Percentiles rank a stretch among this genome's conserved stretches.
Evolutionary conservation across 2,797 vertebrate species (phyloP).

Genomic region (Fundulus diaphanus): DNA sequence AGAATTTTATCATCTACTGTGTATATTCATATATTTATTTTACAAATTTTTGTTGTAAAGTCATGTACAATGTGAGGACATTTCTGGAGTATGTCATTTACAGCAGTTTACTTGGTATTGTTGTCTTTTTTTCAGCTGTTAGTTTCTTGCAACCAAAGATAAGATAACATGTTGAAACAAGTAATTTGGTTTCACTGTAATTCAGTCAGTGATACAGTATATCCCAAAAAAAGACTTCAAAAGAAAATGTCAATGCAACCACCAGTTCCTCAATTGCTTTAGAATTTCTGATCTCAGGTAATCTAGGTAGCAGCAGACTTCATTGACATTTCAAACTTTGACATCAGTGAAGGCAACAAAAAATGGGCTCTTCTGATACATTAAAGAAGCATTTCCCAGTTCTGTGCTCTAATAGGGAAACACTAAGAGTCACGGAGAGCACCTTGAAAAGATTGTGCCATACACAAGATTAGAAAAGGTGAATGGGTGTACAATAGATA

Average conservation of each 20-base stretch:
- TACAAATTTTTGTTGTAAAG: not conserved
- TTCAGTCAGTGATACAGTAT: not conserved
- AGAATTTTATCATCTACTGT: not conserved
- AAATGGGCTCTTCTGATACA: no score
- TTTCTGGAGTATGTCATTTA: not conserved
- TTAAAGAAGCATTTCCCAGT: no score
- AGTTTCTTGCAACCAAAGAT: not conserved
- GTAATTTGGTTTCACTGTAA: not conserved
- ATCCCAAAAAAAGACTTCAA: not conserved
- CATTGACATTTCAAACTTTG: no score
- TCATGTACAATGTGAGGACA: not conserved
- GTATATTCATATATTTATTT: not conserved
- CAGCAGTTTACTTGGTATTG: not conserved
- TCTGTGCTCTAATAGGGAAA: no score
- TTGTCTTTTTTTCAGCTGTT: not conserved
- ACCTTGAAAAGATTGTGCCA: no score
- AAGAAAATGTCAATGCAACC: not conserved
- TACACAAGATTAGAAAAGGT: no score
- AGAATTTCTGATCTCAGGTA: not conserved
- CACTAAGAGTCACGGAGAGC: no score
- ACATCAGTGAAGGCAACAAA: no score
- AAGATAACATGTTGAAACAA: not conserved
- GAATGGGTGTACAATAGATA: no score
- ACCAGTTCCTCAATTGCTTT: not conserved
- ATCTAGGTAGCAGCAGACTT: no score